Percentiles rank a stretch among this genome's conserved stretches.
Conservation (phyloP, 2,888 invertebrate species). For the Lapara coniferarum region DNA sequence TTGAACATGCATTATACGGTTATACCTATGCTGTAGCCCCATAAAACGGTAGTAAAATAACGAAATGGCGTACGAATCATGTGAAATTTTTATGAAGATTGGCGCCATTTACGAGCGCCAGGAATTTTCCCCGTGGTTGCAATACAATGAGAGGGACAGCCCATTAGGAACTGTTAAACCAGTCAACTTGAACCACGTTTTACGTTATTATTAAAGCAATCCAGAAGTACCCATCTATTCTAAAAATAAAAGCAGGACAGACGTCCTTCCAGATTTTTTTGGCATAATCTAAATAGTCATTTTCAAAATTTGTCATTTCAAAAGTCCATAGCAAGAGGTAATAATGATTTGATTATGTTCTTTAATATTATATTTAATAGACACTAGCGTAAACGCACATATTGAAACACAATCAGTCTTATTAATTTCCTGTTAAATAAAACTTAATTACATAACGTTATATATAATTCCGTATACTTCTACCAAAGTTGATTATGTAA, state of each 20-base stretch:
- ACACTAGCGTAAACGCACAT: not conserved
- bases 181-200: slow-evolving; percentile 8
- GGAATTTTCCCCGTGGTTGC: slow-evolving; percentile 47
- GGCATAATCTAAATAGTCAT: not conserved
- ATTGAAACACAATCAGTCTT: not conserved
- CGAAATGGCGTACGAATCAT: slow-evolving; percentile 48
- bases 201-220: not conserved
- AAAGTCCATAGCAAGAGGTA: not conserved
- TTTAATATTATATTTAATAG: not conserved
- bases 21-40: slow-evolving; percentile 34
- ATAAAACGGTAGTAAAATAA: slow-evolving; percentile 46
- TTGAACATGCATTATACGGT: slow-evolving; percentile 40
- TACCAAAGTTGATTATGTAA: too few species aligned
- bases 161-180: slow-evolving; percentile 37
- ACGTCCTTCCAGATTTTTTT: not conserved
- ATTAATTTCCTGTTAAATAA: not conserved
- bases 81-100: slow-evolving; percentile 53
- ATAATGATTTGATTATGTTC: not conserved
- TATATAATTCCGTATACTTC: not conserved
- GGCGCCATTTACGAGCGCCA: slow-evolving; percentile 48
- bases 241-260: not conserved
- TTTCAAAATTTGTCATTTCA: too few species aligned
- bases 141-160: slow-evolving; percentile 45
- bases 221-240: not conserved
- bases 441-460: slow-evolving; percentile 1